A percentile compares a stretch with the other conserved stretches of the same genome.
phyloP scores from a whole-genome alignment of 2,113 vertebrate species.

The Egretta garzetta region DNA sequence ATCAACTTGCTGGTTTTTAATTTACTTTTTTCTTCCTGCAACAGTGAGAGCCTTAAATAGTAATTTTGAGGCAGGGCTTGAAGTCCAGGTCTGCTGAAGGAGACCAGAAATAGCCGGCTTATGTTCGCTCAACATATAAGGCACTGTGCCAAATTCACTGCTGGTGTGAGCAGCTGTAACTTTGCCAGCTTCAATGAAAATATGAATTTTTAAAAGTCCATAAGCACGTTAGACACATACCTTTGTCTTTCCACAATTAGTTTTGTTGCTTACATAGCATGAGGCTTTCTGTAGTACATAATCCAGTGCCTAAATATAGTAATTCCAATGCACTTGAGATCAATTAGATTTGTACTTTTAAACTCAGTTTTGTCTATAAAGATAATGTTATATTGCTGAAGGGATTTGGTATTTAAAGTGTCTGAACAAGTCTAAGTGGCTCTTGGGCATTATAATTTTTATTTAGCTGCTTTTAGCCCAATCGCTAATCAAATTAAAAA shows the following conservation, averaged over 20 bases:
- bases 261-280: slow-evolving; percentile 52
- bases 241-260: slow-evolving; percentile 63
- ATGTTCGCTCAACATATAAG: neutral
- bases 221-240: slow-evolving; percentile 65
- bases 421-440: slow-evolving; percentile 57
- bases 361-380: slow-evolving; percentile 68
- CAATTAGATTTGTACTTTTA: slow-evolving; percentile 69
- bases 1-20: neutral
- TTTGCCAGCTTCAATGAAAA: slow-evolving; percentile 48
- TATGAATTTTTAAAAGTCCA: slow-evolving; percentile 49
- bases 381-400: slow-evolving; percentile 51
- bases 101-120: slow-evolving; percentile 12
- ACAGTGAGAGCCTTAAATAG: neutral
- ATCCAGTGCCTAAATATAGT: slow-evolving; percentile 56
- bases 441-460: slow-evolving; percentile 61
- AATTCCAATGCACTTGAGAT: slow-evolving; percentile 69
- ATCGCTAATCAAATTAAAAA: slow-evolving; percentile 63
- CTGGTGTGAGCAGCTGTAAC: slow-evolving; percentile 56
- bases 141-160: slow-evolving; percentile 25
- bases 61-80: neutral
- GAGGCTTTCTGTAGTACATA: slow-evolving; percentile 53
- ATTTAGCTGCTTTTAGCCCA: slow-evolving; percentile 64
- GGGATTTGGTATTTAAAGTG: slow-evolving; percentile 58
- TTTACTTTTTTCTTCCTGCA: neutral
- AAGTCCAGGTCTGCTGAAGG: slow-evolving; percentile 29